Evolutionary conservation across 2,888 invertebrate species (phyloP), one percentile per base, ranked within the genome.

Genomic region (Ophonus ardosiacus): DNA sequence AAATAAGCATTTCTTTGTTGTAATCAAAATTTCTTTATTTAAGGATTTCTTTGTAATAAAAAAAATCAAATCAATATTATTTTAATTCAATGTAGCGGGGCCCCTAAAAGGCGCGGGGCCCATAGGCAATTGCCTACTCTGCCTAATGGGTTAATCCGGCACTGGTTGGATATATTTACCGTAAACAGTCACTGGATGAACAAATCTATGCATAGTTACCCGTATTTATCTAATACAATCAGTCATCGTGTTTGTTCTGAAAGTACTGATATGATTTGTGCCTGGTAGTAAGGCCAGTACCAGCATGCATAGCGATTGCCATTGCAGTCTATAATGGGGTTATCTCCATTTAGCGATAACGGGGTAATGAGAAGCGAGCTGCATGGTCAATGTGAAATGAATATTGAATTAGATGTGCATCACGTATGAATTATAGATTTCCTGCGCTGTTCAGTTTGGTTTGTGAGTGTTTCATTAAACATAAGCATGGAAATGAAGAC

Each of bases 331-430:
- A 38, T 83, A 83, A 83, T 61, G 38, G 21, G 59, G 83, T 83
- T 83, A 83, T 83, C 83, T 83, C 38, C 59, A 24, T 40, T 83
- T 31, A 7, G 38, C 74, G 83, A 83, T 83, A 83, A 83, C 83
- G 63, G 61, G 61, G 59, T 81, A 81, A 81, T 81, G 65, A 81
- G 76, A 59, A 74, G 57, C 83, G 59, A 13, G 31, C 31, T 31
- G 31, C 31, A 13, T 74, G 76, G 83, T 83, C 83, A 83, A 76
- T 83, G 83, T 61, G 83, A 76, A 82, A 83, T 83, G 83, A 83
- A 83, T 83, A 83, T 83, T 83, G 83, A 74, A 83, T 83, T 83
- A 83, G 83, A 76, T 83, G 83, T 61, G 83, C 83, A 83, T 83
- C 83, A 83, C 71, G 24, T 83, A 83, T 83, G 83, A 83, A 83